Percentiles rank a stretch among this genome's conserved stretches.
Evolutionary conservation across 2,797 vertebrate species (phyloP).

Genomic region (Sebastes glaucus): DNA sequence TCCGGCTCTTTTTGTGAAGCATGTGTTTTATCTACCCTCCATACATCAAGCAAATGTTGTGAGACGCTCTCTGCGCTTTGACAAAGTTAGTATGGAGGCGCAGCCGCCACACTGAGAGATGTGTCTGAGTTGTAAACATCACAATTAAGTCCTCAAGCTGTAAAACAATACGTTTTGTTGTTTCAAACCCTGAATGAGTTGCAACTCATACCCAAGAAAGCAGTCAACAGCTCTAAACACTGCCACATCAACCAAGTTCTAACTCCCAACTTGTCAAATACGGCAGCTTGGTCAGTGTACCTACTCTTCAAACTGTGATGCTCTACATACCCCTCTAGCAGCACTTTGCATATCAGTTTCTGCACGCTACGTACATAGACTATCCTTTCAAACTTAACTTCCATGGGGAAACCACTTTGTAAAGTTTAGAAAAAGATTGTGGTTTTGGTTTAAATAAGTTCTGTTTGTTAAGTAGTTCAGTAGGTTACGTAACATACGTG

Average conservation of each 20-base stretch:
- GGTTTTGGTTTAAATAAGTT: not conserved
- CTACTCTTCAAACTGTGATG: not conserved
- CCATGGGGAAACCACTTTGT: not conserved
- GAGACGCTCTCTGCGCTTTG: constrained; percentile 40
- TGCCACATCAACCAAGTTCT: no score
- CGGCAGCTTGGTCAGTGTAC: not conserved
- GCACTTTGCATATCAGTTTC: not conserved
- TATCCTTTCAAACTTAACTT: not conserved
- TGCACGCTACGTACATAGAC: not conserved
- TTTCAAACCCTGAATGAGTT: not conserved
- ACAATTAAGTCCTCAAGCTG: constrained; percentile 32
- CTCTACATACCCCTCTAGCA: not conserved
- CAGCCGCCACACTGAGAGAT: not conserved
- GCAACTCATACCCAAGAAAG: not conserved
- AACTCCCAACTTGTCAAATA: no score
- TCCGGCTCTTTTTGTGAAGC: constrained; percentile 49
- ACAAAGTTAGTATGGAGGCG: constrained; percentile 22
- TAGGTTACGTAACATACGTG: not conserved
- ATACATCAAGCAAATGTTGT: constrained; percentile 69
- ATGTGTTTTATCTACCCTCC: constrained; percentile 53
- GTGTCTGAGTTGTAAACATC: constrained; percentile 35
- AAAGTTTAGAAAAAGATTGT: not conserved
- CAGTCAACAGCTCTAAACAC: not conserved
- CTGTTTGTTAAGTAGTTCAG: not conserved
- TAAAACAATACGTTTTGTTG: not conserved